A percentile compares a stretch with the other conserved stretches of the same genome.
These are phyloP conservation scores for Amblyteles armatorius DNA, from an alignment of 2,888 invertebrate species.

Conservation along the genomic window DNA sequence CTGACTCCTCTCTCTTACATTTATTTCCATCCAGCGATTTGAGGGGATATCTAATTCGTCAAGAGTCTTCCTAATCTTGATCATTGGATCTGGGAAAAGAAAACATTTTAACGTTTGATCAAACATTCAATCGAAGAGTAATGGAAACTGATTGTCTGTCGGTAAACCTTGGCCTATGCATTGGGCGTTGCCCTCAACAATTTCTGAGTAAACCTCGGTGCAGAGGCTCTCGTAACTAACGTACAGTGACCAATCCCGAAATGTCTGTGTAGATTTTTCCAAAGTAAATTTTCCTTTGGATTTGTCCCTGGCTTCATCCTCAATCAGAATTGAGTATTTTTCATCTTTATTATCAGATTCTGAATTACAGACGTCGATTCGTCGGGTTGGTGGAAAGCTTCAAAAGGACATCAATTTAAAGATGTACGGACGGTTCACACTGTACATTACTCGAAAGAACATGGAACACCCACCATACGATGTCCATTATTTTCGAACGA, in stretches of 20 bases:
- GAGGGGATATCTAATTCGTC: conserved; percentile 11
- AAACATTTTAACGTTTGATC: background rate
- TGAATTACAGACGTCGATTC: background rate
- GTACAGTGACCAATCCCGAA: conserved; percentile 63
- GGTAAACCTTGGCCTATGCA: conserved; percentile 41
- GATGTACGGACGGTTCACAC: background rate
- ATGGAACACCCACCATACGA: conserved; percentile 57
- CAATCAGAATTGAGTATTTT: background rate
- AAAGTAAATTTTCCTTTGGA: background rate
- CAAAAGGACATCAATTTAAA: background rate
- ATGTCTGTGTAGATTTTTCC: background rate
- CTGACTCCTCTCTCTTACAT: conserved; percentile 4
- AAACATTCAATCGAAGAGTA: background rate
- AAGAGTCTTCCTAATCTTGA: conserved; percentile 40
- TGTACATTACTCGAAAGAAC: conserved; percentile 14
- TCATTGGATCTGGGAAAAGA: conserved; percentile 54
- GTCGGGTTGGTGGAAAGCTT: conserved; percentile 31
- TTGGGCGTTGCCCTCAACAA: conserved; percentile 54
- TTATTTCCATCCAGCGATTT: background rate
- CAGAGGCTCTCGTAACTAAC: conserved; percentile 67
- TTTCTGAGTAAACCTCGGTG: conserved; percentile 58
- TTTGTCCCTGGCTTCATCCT: background rate
- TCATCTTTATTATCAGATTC: background rate
- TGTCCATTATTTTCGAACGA: conserved; percentile 31
- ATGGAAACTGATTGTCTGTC: background rate